Evolutionary conservation across 2,797 vertebrate species (phyloP), one percentile per base, ranked within the genome.

Genomic region (Anguilla marmorata): DNA sequence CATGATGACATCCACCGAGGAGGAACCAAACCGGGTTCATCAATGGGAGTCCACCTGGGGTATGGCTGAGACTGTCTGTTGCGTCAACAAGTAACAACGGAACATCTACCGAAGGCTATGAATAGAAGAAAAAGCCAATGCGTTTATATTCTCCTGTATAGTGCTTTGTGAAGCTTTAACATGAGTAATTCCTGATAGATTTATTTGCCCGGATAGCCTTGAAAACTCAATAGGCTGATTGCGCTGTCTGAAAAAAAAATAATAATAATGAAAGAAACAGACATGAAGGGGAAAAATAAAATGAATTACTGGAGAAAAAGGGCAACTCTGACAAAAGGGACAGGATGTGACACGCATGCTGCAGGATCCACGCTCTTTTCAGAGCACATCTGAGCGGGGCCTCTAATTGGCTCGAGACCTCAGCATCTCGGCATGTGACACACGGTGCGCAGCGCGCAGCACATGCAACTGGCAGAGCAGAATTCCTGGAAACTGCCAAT

Each of bases 161-260:
- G 58, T 1, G 8, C 60, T 72, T 16, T 48, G 56, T 74, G 82
- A 88, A 69, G 66, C 48, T 30, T 72, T 74, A 48, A 56, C 30
- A 50, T 33, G 27, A 4, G 30, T 84, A 74, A 74, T 54, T 63
- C 85, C 58, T 69, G 87, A 87, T 48, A 16, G 80, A 84, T 30
- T 58, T n/a, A 84, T 58, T 84, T 33, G 60, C 80, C 21, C 60
- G 5, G 37, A n/a, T 52, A 54, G 80, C 80, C 27, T 84, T 69
- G 58, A 41, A 6, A 83, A 87, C 76, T 66, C 37, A 87, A 66
- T 84, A 50, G 76, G 16, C 14, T 79, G 8, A 76, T 76, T 69
- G n/a, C 3, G 30, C 69, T 33, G 30, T 3, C 69, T 33, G 30
- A 33, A 74, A 41, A 79, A 79, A 41, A 37, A 72, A 4, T 41